Conservation (phyloP, 2,113 vertebrate species). For the Hymenochirus boettgeri region DNA sequence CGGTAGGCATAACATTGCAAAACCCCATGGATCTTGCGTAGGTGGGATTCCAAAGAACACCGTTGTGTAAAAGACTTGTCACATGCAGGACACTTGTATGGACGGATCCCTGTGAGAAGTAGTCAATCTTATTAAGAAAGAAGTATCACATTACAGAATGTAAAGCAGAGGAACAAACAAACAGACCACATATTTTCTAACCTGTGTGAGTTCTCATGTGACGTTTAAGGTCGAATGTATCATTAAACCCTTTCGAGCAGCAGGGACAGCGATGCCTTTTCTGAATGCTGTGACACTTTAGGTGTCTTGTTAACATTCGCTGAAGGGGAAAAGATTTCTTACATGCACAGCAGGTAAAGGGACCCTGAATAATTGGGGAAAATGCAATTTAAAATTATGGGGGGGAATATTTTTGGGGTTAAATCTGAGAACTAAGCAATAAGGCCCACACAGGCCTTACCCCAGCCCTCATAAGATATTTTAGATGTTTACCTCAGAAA, state of each 20-base stretch:
- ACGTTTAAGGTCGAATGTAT: constrained; percentile 86
- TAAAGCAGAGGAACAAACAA: background rate
- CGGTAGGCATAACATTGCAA: constrained; percentile 79
- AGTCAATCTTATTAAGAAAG: background rate
- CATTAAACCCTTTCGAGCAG: constrained; percentile 85
- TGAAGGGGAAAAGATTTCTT: constrained; percentile 79
- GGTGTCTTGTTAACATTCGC: constrained; percentile 81
- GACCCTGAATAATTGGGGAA: constrained; percentile 33
- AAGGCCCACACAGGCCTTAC: no score
- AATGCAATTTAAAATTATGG: no score
- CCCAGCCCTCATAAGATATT: background rate
- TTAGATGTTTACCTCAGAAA: background rate
- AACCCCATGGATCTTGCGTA: constrained; percentile 79
- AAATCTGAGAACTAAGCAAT: no score
- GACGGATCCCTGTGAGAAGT: constrained; percentile 70
- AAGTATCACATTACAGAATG: background rate
- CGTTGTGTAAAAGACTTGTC: constrained; percentile 85
- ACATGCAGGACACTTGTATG: constrained; percentile 79
- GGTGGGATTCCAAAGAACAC: constrained; percentile 83
- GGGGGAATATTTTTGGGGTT: background rate
- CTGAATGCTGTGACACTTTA: constrained; percentile 81
- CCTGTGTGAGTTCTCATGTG: constrained; percentile 87
- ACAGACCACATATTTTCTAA: constrained; percentile 45
- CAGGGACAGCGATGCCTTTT: constrained; percentile 74
- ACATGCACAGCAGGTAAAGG: constrained; percentile 71